phyloP scores from a whole-genome alignment of 2,113 vertebrate species.

The Nycticryphes semicollaris region DNA sequence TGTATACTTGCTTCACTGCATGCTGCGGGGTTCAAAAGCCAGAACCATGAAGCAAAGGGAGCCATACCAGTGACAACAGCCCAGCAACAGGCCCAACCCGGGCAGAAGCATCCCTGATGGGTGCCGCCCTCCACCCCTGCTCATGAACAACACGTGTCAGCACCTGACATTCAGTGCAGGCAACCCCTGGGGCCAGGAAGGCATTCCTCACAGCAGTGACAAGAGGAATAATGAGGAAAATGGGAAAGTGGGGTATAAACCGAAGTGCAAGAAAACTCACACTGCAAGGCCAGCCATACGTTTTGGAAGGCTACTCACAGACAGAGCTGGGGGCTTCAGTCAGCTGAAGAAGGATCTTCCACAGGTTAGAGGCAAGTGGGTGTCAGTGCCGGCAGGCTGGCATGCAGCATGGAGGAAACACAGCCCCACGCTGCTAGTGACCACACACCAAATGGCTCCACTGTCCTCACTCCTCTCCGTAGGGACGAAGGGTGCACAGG shows the following conservation, averaged over 20 bases:
- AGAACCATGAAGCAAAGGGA: background rate
- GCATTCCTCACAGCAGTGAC: background rate
- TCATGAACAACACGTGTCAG: accelerated
- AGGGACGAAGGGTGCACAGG: background rate
- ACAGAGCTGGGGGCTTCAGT: background rate
- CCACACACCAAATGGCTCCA: background rate
- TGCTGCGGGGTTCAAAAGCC: background rate
- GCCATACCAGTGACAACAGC: background rate
- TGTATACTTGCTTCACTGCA: background rate
- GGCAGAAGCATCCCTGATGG: background rate
- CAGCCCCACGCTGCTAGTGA: accelerated
- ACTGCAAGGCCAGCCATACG: background rate
- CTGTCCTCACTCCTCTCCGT: background rate
- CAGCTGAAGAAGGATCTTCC: background rate
- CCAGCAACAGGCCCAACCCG: background rate
- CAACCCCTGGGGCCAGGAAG: background rate
- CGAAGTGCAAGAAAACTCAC: background rate
- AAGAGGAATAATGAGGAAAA: background rate
- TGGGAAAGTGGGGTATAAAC: background rate
- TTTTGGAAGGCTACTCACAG: background rate
- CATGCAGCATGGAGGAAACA: background rate
- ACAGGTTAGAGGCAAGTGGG: background rate
- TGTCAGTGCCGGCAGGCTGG: background rate
- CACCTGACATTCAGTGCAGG: background rate
- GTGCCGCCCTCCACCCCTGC: background rate